Percentiles rank a stretch among this genome's conserved stretches.
Evolutionary conservation across 1,140 invertebrate species (phyloP).

Genomic region (Calycopis cecrops): DNA sequence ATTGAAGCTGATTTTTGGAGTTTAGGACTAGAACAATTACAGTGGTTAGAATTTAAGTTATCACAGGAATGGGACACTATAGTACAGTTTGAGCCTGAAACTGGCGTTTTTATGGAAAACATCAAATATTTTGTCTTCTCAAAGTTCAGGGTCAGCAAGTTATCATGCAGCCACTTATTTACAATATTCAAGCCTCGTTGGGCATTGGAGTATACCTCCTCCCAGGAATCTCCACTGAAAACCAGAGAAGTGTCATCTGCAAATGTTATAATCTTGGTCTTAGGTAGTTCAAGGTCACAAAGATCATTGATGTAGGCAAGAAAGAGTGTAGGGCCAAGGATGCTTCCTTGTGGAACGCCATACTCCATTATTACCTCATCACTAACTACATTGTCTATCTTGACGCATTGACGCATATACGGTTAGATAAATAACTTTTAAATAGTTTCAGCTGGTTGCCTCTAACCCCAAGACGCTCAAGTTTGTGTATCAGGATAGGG

Average conservation of each 20-base stretch:
- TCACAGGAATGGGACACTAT: not conserved
- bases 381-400: slow-evolving; percentile 2
- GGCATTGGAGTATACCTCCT: not conserved
- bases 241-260: slow-evolving; percentile 15
- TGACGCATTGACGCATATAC: slow-evolving; percentile 2
- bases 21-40: not conserved
- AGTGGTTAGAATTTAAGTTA: slow-evolving; percentile 1
- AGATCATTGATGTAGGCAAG: slow-evolving; percentile 10
- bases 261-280: slow-evolving; percentile 12
- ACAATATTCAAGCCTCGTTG: not conserved
- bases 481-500: too few relatives aligned
- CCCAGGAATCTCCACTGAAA: slow-evolving; percentile 14
- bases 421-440: slow-evolving; percentile 1
- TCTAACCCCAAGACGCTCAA: not conserved
- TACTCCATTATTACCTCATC: not conserved
- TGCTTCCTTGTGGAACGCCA: not conserved
- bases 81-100: not conserved
- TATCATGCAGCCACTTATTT: too few relatives aligned
- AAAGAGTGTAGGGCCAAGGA: slow-evolving; percentile 3
- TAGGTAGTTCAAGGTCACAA: not conserved
- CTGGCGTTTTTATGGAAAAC: not conserved
- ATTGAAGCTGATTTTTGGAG: not conserved
- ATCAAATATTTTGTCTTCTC: too few relatives aligned
- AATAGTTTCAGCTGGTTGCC: not conserved
- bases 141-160: too few relatives aligned